Evolutionary conservation across 2,797 vertebrate species (phyloP).

Genomic region (Bovichtus diacanthus): DNA sequence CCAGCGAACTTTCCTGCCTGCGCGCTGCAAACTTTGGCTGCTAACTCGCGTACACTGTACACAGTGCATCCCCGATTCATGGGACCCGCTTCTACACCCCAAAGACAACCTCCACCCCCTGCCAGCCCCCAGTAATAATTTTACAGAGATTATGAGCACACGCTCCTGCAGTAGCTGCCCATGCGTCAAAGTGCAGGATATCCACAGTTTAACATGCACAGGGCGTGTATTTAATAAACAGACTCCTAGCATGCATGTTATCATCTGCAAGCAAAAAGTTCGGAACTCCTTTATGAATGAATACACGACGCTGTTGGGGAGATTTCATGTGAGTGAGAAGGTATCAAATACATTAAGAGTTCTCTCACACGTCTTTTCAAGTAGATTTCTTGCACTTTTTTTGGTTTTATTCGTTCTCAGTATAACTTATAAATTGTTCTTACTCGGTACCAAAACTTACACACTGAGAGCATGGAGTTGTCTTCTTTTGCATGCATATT

Average conservation of each 20-base stretch:
- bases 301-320: not conserved
- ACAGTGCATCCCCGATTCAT: slow-evolving; percentile 85
- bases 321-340: no score
- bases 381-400: not conserved
- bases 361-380: not conserved
- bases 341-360: not conserved
- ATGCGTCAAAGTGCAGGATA: slow-evolving; percentile 32
- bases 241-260: not conserved
- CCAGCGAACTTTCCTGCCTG: slow-evolving; percentile 76
- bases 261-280: slow-evolving; percentile 11
- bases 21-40: slow-evolving; percentile 85
- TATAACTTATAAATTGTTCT: not conserved
- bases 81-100: slow-evolving; percentile 80
- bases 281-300: not conserved
- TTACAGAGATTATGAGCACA: slow-evolving; percentile 46
- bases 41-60: slow-evolving; percentile 81
- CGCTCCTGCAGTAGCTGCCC: slow-evolving; percentile 43
- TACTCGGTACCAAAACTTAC: not conserved
- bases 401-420: not conserved
- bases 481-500: not conserved
- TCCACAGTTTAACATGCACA: slow-evolving; percentile 35
- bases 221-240: slow-evolving; percentile 28
- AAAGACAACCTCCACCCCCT: slow-evolving; percentile 72
- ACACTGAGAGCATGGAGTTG: not conserved
- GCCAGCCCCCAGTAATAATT: slow-evolving; percentile 47